Evolutionary conservation across 53 echinoderm and acorn worm species (phyloP).

Genomic region (Stichopus horrens): DNA sequence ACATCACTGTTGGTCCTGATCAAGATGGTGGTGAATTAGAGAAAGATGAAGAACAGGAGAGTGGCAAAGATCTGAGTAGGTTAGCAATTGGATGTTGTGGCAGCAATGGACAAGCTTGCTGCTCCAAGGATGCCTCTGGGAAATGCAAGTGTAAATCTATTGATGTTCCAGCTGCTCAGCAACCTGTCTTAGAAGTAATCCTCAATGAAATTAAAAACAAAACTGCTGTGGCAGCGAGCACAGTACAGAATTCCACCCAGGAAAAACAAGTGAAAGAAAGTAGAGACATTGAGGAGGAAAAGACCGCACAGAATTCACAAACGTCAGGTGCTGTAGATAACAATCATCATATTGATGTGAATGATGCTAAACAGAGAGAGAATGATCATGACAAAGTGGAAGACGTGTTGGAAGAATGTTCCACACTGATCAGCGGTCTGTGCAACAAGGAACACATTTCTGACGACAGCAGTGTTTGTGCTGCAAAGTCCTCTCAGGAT

Average conservation of each 20-base stretch:
- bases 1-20: neutral
- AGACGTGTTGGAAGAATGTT: constrained; percentile 40
- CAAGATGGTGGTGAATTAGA: neutral
- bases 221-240: neutral
- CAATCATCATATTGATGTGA: neutral
- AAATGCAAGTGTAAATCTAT: constrained; percentile 48
- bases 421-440: constrained; percentile 13
- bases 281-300: neutral
- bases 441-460: neutral
- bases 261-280: neutral
- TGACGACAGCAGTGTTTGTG: neutral
- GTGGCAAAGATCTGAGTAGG: constrained; percentile 39
- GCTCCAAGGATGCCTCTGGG: neutral
- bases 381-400: constrained; percentile 13
- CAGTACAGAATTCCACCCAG: neutral
- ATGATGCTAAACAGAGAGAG: neutral
- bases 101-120: constrained; percentile 22
- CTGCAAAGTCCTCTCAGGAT: neutral
- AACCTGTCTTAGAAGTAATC: constrained; percentile 33
- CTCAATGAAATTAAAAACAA: constrained; percentile 33
- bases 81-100: constrained; percentile 53
- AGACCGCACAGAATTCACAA: neutral
- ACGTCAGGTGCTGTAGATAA: neutral
- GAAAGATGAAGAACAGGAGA: neutral
- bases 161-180: constrained; percentile 40